Percentiles rank a stretch among this genome's conserved stretches.
These are phyloP conservation scores for Cephalopholis sonnerati DNA, from an alignment of 2,113 vertebrate genomes.

Conservation along the genomic window DNA sequence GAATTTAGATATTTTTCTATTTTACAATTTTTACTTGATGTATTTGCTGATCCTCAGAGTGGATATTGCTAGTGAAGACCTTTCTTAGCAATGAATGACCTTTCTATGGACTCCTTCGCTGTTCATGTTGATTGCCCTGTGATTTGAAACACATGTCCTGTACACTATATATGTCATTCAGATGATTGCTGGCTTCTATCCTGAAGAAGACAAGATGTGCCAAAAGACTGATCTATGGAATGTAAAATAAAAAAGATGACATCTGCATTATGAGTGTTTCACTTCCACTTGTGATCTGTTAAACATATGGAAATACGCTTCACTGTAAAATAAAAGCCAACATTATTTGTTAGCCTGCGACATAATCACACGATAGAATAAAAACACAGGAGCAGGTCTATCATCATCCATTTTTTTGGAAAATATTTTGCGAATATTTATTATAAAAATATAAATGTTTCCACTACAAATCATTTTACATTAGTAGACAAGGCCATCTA, in stretches of 20 bases:
- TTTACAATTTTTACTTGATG: background rate
- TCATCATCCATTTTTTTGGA: conserved; percentile 91
- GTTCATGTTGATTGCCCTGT: conserved; percentile 31
- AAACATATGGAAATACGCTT: conserved; percentile 26
- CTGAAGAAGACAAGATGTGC: conserved; percentile 22
- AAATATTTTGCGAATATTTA: conserved; percentile 99
- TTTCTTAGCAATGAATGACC: background rate
- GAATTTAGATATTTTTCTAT: background rate
- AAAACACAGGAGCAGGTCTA: conserved; percentile 74
- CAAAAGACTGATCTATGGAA: conserved; percentile 46
- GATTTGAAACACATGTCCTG: conserved; percentile 48
- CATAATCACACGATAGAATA: conserved; percentile 40
- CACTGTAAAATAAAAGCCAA: background rate
- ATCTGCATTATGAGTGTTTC: conserved; percentile 32
- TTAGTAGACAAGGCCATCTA: conserved; percentile 99
- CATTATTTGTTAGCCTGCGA: background rate
- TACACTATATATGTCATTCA: conserved; percentile 32
- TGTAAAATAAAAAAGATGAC: conserved; percentile 34
- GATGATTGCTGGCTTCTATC: conserved; percentile 49
- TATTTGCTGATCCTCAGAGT: background rate
- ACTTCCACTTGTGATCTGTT: conserved; percentile 36
- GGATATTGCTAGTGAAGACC: background rate
- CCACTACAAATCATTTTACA: conserved; percentile 99
- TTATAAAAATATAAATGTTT: conserved; percentile 99
- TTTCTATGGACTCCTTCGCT: conserved; percentile 22